Base-by-base conservation (phyloP, 2,113 vertebrate genomes). In the Melanerpes aurifrons region DNA sequence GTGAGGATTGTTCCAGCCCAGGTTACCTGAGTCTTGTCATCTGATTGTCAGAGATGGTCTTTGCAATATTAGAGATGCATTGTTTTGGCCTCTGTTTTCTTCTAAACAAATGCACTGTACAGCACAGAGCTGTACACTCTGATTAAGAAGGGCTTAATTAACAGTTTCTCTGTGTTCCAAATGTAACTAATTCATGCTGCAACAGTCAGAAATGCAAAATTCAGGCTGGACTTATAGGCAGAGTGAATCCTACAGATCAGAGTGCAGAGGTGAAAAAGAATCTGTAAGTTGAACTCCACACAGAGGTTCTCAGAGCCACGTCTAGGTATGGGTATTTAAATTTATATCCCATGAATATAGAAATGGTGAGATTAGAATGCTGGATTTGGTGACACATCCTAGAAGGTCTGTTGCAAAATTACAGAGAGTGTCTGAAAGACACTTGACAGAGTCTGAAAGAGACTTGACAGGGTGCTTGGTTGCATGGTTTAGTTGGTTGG, bases 181-280 rank as follows among this genome's bases (percentile, higher is more conserved):
- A 68, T 73, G 29, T 58, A 62, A 25, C 13, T 32, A 57, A 32
- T 53, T 83, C 26, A 17, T 50, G 43, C 37, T 63, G 11, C 5
- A 70, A 20, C 9, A 54, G 45, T 48, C 31, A 81, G 58, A 77
- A 82, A 78, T 62, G 6, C 14, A 77, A 72, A 56, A 58, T 54
- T 14, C 14, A 50, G 29, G 12, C 50, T 3, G 1, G 7, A 26
- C 22, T 66, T 73, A 24, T 3, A 11, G 72, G 68, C 0, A 2
- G 5, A 15, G 57, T 71, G 10, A 20, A 53, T 63, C 21, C 19
- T 82, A 14, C 75, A 63, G 85, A 83, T 86, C 24, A 69, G 8
- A 35, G 6, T 8, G 11, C 54, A 2, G 22, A 16, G 43, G 58
- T 86, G 32, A 29, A 29, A 62, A 78, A 73, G 3, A 48, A 61